These are phyloP conservation scores for Clarias platycephalus DNA, from an alignment of 2,797 vertebrate species.

Conservation along the genomic window DNA sequence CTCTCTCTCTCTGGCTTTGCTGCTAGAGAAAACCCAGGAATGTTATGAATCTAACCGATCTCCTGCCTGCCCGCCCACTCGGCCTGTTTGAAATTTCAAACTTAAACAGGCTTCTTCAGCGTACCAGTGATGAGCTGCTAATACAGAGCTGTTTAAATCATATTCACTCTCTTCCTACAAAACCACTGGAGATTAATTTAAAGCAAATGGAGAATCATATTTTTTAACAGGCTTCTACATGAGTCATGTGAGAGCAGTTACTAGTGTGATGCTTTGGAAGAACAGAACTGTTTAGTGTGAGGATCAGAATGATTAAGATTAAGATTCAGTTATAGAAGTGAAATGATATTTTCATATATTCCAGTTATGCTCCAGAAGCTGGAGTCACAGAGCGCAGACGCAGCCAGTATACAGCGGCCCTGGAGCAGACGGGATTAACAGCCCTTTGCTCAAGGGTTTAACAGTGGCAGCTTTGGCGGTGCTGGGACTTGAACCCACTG, in stretches of 20 bases:
- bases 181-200: background rate
- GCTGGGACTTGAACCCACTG: no score
- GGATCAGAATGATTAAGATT: background rate
- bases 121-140: background rate
- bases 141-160: background rate
- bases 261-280: background rate
- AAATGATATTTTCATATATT: no score
- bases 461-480: no score
- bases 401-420: no score
- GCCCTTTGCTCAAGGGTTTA: no score
- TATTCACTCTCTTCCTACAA: background rate
- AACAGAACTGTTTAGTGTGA: background rate
- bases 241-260: background rate
- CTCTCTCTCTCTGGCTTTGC: conserved; percentile 16
- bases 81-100: conserved; percentile 48
- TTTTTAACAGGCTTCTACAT: background rate
- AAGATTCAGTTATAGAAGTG: background rate
- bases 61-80: conserved; percentile 15
- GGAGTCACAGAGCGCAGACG: no score
- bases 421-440: no score
- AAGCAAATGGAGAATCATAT: background rate
- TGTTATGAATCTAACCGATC: conserved; percentile 55
- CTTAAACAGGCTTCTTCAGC: conserved; percentile 32
- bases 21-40: conserved; percentile 42
- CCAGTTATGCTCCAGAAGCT: no score